phyloP scores from a whole-genome alignment of 2,888 invertebrate genomes.

The Drosophila paranaensis region DNA sequence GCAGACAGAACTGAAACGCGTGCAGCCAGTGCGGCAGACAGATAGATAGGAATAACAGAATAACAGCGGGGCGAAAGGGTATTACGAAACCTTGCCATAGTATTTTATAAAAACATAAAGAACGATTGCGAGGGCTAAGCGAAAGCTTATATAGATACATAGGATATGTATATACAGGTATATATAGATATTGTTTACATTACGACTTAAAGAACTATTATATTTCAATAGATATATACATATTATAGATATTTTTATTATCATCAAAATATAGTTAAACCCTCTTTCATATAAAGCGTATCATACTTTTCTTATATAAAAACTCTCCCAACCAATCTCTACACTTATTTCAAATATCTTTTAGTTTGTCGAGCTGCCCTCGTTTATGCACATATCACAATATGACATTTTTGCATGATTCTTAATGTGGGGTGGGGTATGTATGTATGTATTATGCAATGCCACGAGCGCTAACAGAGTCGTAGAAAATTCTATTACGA shows the following conservation, averaged over 20 bases:
- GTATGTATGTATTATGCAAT: conserved; percentile 45
- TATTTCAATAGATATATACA: neutral
- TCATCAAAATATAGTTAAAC: no score
- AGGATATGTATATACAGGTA: neutral
- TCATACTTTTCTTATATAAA: no score
- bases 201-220: no score
- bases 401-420: conserved; percentile 47
- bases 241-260: neutral
- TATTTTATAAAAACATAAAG: conserved; percentile 33
- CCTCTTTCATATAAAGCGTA: no score
- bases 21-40: conserved; percentile 40
- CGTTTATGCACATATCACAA: conserved; percentile 29
- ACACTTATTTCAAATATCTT: no score
- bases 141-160: neutral
- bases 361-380: conserved; percentile 5
- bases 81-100: conserved; percentile 29
- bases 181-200: neutral
- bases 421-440: conserved; percentile 11
- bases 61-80: neutral
- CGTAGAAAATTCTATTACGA: conserved; percentile 8
- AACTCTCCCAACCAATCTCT: no score
- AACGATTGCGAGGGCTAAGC: conserved; percentile 27
- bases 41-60: conserved; percentile 14
- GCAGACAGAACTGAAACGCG: conserved; percentile 34
- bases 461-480: conserved; percentile 29